These are phyloP conservation scores for Semicossyphus pulcher DNA, from an alignment of 2,113 vertebrate species.

Conservation along the genomic window DNA sequence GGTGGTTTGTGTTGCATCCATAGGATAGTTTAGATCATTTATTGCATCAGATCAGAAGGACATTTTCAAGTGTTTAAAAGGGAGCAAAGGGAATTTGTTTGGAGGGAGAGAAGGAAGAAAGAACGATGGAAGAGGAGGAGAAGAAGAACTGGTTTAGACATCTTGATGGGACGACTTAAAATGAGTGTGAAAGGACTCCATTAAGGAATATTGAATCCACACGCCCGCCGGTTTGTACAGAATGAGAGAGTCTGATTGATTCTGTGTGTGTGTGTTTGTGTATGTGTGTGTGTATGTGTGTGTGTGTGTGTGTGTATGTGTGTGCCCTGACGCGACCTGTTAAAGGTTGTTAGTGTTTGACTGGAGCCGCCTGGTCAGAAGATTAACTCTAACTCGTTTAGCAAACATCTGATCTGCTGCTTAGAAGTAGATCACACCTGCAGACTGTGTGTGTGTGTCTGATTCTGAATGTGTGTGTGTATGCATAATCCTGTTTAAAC, in stretches of 20 bases:
- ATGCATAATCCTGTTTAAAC: too few species aligned
- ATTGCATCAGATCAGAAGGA: too few species aligned
- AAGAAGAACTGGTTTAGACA: too few species aligned
- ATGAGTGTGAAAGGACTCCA: constrained; percentile 14
- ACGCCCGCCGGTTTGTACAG: background rate
- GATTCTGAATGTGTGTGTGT: background rate
- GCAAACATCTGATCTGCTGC: constrained; percentile 22
- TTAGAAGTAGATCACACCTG: constrained; percentile 8
- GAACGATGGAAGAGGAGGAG: too few species aligned
- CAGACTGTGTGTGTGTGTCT: background rate
- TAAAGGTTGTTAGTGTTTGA: constrained; percentile 28
- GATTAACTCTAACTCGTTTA: constrained; percentile 32
- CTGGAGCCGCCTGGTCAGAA: constrained; percentile 19
- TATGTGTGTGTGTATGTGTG: too few species aligned
- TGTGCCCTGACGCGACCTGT: constrained; percentile 14
- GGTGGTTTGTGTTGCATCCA: too few species aligned
- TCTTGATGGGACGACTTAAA: too few species aligned
- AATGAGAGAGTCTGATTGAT: background rate
- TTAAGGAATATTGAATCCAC: constrained; percentile 19
- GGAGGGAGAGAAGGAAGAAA: too few species aligned
- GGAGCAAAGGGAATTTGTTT: background rate
- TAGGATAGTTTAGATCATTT: too few species aligned
- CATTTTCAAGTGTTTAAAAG: too few species aligned
- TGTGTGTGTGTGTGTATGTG: background rate
- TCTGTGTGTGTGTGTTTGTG: constrained; percentile 3